Evolutionary conservation across 2,888 invertebrate species (phyloP), one percentile per base, ranked within the genome.

Genomic region (Oligia latruncula): DNA sequence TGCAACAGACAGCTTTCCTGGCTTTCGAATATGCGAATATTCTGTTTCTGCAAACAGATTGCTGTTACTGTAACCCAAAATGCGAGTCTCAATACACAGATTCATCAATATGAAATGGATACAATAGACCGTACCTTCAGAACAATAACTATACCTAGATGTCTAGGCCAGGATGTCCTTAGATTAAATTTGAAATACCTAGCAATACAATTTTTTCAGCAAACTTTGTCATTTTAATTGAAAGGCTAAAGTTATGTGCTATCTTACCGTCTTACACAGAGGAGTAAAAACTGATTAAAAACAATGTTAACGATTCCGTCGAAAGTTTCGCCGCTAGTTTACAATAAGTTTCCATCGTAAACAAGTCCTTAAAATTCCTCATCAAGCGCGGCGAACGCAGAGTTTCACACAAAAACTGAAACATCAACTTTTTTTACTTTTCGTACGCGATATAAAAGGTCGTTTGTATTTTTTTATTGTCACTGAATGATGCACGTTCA

Each of bases 401-500:
- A 85, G 87, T 82, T 88, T 86, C 79, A 83, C 84, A 83, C 86
- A 90, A 91, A 92, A 91, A 90, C 91, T 90, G 90, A 90, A 90
- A 90, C 91, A 91, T 91, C 90, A 91, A 91, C 89, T 89, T 92
- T 92, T 91, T 94, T 92, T 94, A 92, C 92, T 90, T 93, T 93
- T 92, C 92, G 89, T 93, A 90, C 91, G 92, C 92, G 89, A 92
- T 93, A 94, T 94, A 93, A 94, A 94, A 90, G 91, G 92, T 90
- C 94, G 93, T 94, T 95, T 89, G 89, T 93, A 93, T 91, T 94
- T 95, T 94, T 95, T 96, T 96, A 95, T 94, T 93, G 92, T 89
- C 92, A 86, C 90, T 88, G 94, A 95, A 95, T 95, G 95, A 95
- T 96, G 95, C 95, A 94, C 94, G 93, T 93, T 93, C 92, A 91